Percentiles rank a stretch among this genome's conserved stretches.
phyloP scores from a whole-genome alignment of 2,113 vertebrate genomes.

The Pterocles burchelli region DNA sequence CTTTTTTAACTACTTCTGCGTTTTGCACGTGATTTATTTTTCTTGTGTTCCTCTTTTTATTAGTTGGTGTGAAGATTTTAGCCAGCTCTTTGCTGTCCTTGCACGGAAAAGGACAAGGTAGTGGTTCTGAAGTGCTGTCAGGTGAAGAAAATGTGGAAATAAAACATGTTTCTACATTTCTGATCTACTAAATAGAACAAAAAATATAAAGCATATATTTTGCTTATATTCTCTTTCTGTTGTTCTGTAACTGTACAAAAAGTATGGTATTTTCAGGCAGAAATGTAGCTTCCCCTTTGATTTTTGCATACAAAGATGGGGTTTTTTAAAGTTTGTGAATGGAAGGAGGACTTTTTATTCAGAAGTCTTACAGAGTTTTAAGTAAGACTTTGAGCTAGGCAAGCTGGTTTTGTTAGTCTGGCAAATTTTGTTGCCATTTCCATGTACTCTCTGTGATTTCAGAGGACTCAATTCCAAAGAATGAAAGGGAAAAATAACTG shows the following conservation, averaged over 20 bases:
- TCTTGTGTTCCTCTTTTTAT: neutral
- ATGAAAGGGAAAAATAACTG: neutral
- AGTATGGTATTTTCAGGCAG: neutral
- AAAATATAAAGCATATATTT: neutral
- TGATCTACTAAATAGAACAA: no score
- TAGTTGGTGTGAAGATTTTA: neutral
- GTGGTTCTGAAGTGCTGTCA: neutral
- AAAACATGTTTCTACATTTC: no score
- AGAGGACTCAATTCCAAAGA: neutral
- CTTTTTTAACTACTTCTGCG: neutral
- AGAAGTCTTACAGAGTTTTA: neutral
- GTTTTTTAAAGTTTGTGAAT: neutral
- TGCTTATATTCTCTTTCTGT: accelerated
- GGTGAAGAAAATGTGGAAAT: neutral
- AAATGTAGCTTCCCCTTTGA: neutral
- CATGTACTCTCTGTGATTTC: neutral
- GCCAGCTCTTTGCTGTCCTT: neutral
- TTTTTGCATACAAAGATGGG: neutral
- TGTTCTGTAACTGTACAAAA: neutral
- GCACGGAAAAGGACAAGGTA: neutral
- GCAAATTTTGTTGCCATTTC: neutral
- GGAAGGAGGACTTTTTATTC: neutral
- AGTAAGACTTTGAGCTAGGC: neutral
- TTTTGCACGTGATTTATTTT: neutral
- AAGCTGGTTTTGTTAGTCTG: neutral